Evolutionary conservation across 2,797 vertebrate genomes (phyloP).

Genomic region (Rachycentron canadum): DNA sequence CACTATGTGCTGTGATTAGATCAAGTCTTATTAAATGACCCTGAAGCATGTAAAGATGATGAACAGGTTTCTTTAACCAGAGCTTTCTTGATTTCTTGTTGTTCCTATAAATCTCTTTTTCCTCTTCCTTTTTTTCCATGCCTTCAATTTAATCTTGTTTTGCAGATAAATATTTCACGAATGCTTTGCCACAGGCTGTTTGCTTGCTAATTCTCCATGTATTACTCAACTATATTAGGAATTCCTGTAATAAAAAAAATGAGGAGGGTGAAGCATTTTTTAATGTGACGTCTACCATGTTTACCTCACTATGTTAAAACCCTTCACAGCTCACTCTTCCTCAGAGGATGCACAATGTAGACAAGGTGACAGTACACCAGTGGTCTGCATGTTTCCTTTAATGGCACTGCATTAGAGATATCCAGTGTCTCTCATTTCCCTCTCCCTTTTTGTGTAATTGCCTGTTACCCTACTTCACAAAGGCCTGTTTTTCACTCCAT

Average conservation of each 20-base stretch:
- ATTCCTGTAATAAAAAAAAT: conserved; percentile 42
- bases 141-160: neutral
- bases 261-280: conserved; percentile 18
- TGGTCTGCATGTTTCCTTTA: conserved; percentile 15
- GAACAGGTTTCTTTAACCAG: neutral
- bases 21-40: neutral
- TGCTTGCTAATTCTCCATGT: neutral
- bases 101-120: neutral
- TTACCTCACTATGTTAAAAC: conserved; percentile 13
- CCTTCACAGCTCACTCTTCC: conserved; percentile 11
- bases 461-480: conserved; percentile 43
- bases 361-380: conserved; percentile 16
- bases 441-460: conserved; percentile 22
- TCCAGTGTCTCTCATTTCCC: conserved; percentile 51
- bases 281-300: conserved; percentile 18
- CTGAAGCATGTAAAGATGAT: neutral
- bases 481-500: conserved; percentile 40
- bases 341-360: conserved; percentile 12
- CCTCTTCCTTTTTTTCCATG: too few relatives aligned
- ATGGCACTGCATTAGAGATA: conserved; percentile 40
- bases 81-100: too few relatives aligned
- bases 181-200: neutral
- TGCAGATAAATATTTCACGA: neutral
- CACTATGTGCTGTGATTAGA: neutral
- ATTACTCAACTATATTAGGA: conserved; percentile 18